phyloP scores from a whole-genome alignment of 2,113 vertebrate genomes.

The Bolborhynchus lineola region DNA sequence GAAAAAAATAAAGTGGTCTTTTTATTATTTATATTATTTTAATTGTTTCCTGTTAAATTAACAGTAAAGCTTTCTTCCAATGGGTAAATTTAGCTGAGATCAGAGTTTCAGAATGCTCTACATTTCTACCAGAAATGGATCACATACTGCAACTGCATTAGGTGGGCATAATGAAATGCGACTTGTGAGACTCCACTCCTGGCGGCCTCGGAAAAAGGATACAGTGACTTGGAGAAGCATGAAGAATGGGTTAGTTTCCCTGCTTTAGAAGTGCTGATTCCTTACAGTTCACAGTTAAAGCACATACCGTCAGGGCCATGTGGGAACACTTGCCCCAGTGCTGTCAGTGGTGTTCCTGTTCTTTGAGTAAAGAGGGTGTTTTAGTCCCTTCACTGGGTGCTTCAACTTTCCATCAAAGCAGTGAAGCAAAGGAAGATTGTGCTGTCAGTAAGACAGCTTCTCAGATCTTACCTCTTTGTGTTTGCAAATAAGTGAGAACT shows the following conservation, averaged over 20 bases:
- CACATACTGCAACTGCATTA: neutral
- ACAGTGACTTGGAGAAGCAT: neutral
- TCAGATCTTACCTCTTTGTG: neutral
- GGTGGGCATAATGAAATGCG: neutral
- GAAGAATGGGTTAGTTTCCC: neutral
- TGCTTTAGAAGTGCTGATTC: neutral
- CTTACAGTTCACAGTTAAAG: neutral
- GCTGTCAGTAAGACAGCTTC: neutral
- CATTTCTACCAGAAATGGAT: neutral
- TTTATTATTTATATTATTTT: neutral
- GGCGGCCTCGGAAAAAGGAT: neutral
- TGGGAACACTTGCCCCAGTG: neutral
- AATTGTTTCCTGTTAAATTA: neutral
- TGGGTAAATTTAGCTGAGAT: neutral
- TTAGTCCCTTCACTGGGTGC: neutral
- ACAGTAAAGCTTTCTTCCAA: neutral
- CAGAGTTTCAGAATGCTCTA: neutral
- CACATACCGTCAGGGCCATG: fast-evolving
- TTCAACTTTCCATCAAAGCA: neutral
- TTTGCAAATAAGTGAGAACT: neutral
- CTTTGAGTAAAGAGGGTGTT: neutral
- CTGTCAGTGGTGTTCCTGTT: neutral
- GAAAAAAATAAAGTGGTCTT: neutral
- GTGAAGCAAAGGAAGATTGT: neutral
- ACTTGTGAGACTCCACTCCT: neutral